Conservation (phyloP, 2,888 invertebrate genomes). For the Kryphioiulus occultus region DNA sequence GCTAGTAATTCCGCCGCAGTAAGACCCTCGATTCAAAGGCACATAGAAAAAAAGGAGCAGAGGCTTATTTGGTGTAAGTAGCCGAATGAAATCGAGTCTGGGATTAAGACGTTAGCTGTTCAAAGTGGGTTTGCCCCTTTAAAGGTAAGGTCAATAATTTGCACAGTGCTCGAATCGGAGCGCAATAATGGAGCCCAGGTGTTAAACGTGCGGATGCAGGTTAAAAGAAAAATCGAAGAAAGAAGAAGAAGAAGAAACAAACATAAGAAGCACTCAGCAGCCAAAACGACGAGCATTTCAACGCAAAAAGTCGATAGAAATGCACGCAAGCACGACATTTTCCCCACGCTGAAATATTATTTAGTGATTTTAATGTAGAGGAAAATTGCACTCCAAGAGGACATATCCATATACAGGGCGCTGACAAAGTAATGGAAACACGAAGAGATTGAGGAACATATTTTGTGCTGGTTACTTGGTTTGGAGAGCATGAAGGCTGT, state of each 20-base stretch:
- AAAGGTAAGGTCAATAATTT: constrained; percentile 19
- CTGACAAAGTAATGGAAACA: too few species aligned
- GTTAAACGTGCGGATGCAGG: background rate
- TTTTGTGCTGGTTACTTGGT: too few species aligned
- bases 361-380: background rate
- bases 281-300: background rate
- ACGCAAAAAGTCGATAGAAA: constrained; percentile 13
- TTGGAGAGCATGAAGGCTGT: too few species aligned
- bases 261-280: background rate
- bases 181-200: constrained; percentile 15
- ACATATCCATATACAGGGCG: background rate
- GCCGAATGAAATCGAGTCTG: background rate
- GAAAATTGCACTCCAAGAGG: background rate
- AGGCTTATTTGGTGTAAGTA: constrained; percentile 18
- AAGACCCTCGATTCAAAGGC: background rate
- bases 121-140: constrained; percentile 7
- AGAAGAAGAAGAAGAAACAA: background rate
- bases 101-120: background rate
- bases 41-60: too few species aligned
- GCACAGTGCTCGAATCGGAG: background rate
- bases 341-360: background rate
- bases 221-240: background rate
- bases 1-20: background rate
- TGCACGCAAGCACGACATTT: background rate
- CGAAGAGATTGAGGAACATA: too few species aligned